Evolutionary conservation across 2,113 vertebrate genomes (phyloP).

Genomic region (Atherinomorus stipes): DNA sequence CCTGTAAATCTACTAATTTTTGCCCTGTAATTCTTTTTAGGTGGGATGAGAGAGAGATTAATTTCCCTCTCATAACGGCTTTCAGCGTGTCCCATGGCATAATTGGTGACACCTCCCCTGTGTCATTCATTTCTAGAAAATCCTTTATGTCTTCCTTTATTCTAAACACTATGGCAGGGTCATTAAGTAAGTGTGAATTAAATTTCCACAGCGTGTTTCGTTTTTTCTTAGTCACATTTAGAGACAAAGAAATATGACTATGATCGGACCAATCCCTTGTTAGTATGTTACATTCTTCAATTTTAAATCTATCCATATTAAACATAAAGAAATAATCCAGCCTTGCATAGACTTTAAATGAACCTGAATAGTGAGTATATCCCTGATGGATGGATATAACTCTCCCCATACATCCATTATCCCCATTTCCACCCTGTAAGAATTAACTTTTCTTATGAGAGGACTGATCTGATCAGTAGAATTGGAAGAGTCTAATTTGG

Average conservation of each 20-base stretch:
- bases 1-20: no score
- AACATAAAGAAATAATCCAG: not conserved
- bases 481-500: no score
- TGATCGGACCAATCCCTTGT: not conserved
- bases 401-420: no score
- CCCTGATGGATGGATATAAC: no score
- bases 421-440: no score
- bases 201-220: not conserved
- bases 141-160: not conserved
- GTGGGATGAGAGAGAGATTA: not conserved
- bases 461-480: no score
- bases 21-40: no score
- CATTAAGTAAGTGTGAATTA: not conserved
- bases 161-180: not conserved
- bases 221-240: not conserved
- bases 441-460: no score
- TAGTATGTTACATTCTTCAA: not conserved
- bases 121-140: slow-evolving; percentile 2
- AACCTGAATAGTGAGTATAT: no score
- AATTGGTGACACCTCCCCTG: not conserved
- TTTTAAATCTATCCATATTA: not conserved
- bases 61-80: not conserved
- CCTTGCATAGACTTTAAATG: not conserved
- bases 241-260: not conserved
- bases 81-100: not conserved